Base-by-base conservation (phyloP, 2,113 vertebrate species). In the Mustela nigripes region DNA sequence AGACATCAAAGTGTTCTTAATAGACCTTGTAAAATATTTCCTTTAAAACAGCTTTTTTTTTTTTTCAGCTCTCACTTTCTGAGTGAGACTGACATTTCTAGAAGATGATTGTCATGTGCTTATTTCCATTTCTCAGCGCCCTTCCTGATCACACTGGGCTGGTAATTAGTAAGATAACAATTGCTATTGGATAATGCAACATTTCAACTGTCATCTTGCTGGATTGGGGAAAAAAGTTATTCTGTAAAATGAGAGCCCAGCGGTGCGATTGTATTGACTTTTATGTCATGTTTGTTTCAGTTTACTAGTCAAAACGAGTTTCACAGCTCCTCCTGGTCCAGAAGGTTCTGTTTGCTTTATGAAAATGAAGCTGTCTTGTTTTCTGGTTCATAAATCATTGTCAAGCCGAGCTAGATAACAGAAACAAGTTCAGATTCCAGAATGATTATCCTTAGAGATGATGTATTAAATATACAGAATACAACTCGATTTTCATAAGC, bases 381-480 rank as follows among this genome's bases (percentile, higher is more conserved):
- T 99, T 98, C 98, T 98, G 98, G 98, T 98, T 99, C 99, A 99
- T 99, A 99, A 99, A 99, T 99, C 99, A 99, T 99, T 99, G 99
- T 99, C 99, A 99, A 96, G 98, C 91, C 16, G 94, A 97, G 98
- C 98, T 97, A 98, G 98, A 98, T 98, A 98, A 98, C 97, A 98
- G 98, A 99, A 99, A 98, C 98, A 98, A 98, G 99, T 99, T 98
- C 98, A 98, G 99, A 99, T 99, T 99, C 98, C 98, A 97, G 97
- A 98, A 98, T 98, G 98, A 99, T 99, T 98, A 99, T 98, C 98
- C 99, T 98, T 97, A 98, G 98, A 99, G 98, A 99, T 98, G 98
- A 99, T 99, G 97, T 98, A 99, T 99, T 99, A 99, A 99, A 98
- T 98, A 99, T 98, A 99, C 98, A 97, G 98, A 98, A 98, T 97